Evolutionary conservation across 1,140 invertebrate genomes (phyloP), one percentile per base, ranked within the genome.

Genomic region (Whitmania pigra): DNA sequence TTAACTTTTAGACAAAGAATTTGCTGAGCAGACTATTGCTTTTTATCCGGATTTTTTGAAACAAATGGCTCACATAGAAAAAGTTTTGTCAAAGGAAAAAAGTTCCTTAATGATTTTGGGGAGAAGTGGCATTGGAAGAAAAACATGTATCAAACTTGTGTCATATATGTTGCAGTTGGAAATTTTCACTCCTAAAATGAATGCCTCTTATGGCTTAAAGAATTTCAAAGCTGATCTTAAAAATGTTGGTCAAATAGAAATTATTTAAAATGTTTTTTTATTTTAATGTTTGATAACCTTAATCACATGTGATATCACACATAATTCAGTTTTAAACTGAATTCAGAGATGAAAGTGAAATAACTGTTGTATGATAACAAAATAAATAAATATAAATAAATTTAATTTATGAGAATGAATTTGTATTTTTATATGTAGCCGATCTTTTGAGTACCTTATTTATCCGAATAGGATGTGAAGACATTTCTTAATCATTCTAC

Each of bases 51-150:
- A 90, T 79, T 82, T 90, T 2, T 77, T 90, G 4, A 81, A 87
- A 36, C 81, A 86, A 71, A 86, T 87, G n/a, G 85, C 88, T 0
- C 82, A 84, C 72, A 82, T 89, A 60, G 86, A 88, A 71, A 84
- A 88, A 73, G 83, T 86, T 0, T 77, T 91, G 9, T 85, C 86
- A 29, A 80, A 82, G 36, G 83, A 85, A 18, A 84, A 86, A 55
- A 88, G 88, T 0, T 88, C 88, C 43, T 76, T 92, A 36, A 79
- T 95, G 15, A 78, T 94, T 67, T 83, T 88, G 25, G 91, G 91
- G 13, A 83, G 87, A 75, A 85, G 88, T 57, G 93, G 92, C 9
- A 86, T 89, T 66, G 90, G 92, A 15, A 84, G 91, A 55, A 85
- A 89, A 75, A 87, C 90, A 22, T 87, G 90, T 0, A 83, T 89